phyloP scores from a whole-genome alignment of 2,113 vertebrate species.

The Pitta sordida region DNA sequence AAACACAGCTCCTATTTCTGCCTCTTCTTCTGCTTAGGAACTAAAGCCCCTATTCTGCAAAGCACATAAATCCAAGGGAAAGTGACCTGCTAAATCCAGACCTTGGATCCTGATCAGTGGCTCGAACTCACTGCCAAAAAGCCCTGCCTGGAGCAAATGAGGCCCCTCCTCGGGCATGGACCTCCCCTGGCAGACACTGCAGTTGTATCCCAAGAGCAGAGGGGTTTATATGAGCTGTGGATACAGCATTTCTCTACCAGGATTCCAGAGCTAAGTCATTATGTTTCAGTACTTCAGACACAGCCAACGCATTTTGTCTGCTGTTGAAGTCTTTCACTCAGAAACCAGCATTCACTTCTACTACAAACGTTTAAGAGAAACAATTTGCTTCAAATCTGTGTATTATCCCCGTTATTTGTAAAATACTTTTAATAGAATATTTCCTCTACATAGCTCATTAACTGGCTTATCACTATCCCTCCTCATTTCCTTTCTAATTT shows the following conservation, averaged over 20 bases:
- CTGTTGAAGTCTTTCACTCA: not conserved
- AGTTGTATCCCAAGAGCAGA: accelerated
- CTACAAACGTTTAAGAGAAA: not conserved
- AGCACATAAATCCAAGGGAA: not conserved
- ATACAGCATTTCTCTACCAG: not conserved
- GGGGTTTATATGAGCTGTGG: not conserved
- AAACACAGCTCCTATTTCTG: not conserved
- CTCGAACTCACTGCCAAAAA: not conserved
- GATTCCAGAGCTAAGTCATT: not conserved
- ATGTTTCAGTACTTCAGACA: not conserved
- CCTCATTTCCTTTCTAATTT: not conserved
- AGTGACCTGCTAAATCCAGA: not conserved
- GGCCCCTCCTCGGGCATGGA: not conserved
- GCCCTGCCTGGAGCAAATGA: accelerated
- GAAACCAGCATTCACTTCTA: not conserved
- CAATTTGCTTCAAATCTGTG: not conserved
- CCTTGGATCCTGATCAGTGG: not conserved
- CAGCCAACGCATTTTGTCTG: not conserved
- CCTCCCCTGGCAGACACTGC: not conserved
- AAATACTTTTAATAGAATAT: not conserved
- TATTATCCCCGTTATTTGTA: not conserved
- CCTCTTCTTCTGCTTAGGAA: not conserved
- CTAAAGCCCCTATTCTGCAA: not conserved
- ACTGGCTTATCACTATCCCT: not conserved
- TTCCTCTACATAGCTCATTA: not conserved